Evolutionary conservation across 2,888 invertebrate genomes (phyloP).

Genomic region (Pelosia muscerda): DNA sequence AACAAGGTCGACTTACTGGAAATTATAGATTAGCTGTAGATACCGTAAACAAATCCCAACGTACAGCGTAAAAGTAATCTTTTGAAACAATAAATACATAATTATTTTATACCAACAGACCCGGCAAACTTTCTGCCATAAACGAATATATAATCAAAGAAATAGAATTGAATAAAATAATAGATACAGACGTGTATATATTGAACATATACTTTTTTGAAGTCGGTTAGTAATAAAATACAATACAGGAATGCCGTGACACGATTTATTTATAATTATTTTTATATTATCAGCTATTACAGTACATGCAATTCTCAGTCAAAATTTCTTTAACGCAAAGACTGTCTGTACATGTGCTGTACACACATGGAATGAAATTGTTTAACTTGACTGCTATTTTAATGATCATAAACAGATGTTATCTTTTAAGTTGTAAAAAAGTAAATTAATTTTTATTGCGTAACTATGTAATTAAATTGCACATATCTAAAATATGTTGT

Average conservation of each 20-base stretch:
- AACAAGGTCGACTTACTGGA: not conserved
- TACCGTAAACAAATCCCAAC: not conserved
- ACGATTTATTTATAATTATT: too few species aligned
- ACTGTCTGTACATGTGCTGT: conserved; percentile 16
- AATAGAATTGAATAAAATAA: too few species aligned
- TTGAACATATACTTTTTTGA: too few species aligned
- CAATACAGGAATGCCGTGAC: too few species aligned
- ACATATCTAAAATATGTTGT: conserved; percentile 64
- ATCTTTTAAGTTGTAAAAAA: conserved; percentile 64
- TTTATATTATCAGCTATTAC: not conserved
- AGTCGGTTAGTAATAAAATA: too few species aligned
- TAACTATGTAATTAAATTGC: conserved; percentile 69
- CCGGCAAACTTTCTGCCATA: too few species aligned
- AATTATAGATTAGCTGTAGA: too few species aligned
- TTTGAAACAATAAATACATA: too few species aligned
- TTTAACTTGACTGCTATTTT: conserved; percentile 45
- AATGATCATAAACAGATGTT: conserved; percentile 55
- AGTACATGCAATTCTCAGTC: not conserved
- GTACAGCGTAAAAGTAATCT: not conserved
- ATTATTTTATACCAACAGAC: too few species aligned
- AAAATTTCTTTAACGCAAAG: not conserved
- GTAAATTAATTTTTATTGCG: conserved; percentile 67
- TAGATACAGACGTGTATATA: too few species aligned
- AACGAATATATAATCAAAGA: too few species aligned
- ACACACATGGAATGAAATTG: conserved; percentile 34